These are phyloP conservation scores for Malurus elegans DNA, from an alignment of 2,113 vertebrate genomes.

Conservation along the genomic window DNA sequence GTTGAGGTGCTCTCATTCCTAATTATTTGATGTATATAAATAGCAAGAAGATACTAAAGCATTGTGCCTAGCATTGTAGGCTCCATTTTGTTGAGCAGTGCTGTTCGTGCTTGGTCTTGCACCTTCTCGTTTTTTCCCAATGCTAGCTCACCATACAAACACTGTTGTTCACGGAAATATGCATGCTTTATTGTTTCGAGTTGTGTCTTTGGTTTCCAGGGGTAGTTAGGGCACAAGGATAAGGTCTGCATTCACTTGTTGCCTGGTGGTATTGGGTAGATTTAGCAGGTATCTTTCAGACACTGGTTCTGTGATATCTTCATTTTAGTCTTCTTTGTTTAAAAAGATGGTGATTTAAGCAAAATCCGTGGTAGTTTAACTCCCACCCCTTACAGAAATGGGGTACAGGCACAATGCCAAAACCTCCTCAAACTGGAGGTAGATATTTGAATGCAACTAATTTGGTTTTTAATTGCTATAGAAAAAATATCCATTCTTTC, in stretches of 20 bases:
- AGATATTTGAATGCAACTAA: not conserved
- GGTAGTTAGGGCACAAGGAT: not conserved
- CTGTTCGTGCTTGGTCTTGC: conserved; percentile 7
- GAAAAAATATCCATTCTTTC: not conserved
- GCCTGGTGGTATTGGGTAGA: not conserved
- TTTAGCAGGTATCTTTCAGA: not conserved
- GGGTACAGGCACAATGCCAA: not conserved
- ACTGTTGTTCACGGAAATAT: not conserved
- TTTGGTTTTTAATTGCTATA: not conserved
- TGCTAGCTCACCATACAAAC: not conserved
- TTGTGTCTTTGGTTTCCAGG: conserved; percentile 4
- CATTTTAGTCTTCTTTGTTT: not conserved
- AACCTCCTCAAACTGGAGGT: not conserved
- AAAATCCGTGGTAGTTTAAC: not conserved
- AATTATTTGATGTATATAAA: conserved; percentile 8
- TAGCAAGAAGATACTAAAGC: not conserved
- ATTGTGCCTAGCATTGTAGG: not conserved
- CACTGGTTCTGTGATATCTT: not conserved
- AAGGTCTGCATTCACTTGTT: not conserved
- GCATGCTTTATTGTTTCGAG: not conserved
- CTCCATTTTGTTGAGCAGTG: conserved; percentile 59
- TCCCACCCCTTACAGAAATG: not conserved
- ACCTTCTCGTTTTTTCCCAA: not conserved
- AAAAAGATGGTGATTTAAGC: not conserved
- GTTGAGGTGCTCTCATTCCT: not conserved